Conservation (phyloP, 2,888 invertebrate genomes). For the Marronus borbonicus region DNA sequence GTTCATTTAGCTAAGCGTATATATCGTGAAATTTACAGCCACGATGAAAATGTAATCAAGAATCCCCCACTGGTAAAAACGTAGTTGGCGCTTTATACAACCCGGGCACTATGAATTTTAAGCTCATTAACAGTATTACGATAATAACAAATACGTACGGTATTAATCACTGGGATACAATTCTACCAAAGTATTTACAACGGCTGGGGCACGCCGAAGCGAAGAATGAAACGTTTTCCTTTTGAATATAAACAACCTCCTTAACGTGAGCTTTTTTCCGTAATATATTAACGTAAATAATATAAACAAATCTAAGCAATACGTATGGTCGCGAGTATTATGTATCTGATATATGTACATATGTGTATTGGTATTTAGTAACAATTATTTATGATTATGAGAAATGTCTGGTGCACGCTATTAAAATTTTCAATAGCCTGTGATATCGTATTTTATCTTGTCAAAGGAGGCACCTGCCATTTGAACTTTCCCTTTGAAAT, state of each 20-base stretch:
- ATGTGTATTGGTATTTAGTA: not conserved
- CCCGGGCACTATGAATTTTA: conserved; percentile 48
- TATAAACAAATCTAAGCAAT: conserved; percentile 12
- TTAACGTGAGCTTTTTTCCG: conserved; percentile 3
- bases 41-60: conserved; percentile 50
- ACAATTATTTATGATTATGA: conserved; percentile 5
- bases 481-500: too few species aligned
- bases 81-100: conserved; percentile 29
- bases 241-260: conserved; percentile 32
- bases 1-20: conserved; percentile 34
- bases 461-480: too few species aligned
- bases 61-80: conserved; percentile 46
- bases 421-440: not conserved
- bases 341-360: not conserved
- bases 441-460: too few species aligned
- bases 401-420: not conserved
- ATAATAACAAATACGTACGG: conserved; percentile 46
- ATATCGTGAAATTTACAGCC: conserved; percentile 45
- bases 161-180: conserved; percentile 47
- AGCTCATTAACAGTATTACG: conserved; percentile 49
- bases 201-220: not conserved
- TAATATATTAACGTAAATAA: conserved; percentile 42
- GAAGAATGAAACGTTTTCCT: conserved; percentile 9
- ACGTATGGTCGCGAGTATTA: conserved; percentile 2
- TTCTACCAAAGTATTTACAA: conserved; percentile 45